These are phyloP conservation scores for Lysandra bellargus DNA, from an alignment of 2,888 invertebrate species.

Conservation along the genomic window DNA sequence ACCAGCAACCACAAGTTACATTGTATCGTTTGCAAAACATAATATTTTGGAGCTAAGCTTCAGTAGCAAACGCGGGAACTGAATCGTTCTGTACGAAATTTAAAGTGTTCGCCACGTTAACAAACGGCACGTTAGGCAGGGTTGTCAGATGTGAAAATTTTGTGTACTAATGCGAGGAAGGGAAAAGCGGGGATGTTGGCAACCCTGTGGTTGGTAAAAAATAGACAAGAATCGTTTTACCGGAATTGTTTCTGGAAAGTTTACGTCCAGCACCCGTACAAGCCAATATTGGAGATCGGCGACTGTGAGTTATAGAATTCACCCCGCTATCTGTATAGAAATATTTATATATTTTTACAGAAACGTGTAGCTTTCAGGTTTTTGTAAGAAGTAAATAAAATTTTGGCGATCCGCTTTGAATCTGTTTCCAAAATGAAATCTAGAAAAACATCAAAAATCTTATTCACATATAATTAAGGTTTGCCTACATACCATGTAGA, in stretches of 20 bases:
- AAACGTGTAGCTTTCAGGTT: background rate
- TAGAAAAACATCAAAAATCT: too few relatives aligned
- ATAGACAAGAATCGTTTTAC: constrained; percentile 4
- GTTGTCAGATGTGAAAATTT: background rate
- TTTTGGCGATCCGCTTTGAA: background rate
- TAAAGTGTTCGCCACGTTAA: constrained; percentile 14
- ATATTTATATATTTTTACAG: constrained; percentile 19
- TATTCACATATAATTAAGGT: too few relatives aligned
- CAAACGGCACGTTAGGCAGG: constrained; percentile 9
- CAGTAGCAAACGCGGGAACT: constrained; percentile 11
- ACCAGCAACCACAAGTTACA: background rate
- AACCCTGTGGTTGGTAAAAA: constrained; percentile 14
- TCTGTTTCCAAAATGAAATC: background rate
- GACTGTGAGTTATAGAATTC: constrained; percentile 14
- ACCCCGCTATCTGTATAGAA: background rate
- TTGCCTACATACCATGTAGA: too few relatives aligned
- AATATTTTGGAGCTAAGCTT: constrained; percentile 5
- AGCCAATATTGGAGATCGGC: constrained; percentile 26
- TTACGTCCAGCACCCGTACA: background rate
- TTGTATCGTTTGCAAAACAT: background rate
- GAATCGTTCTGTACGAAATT: constrained; percentile 21
- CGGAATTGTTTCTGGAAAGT: constrained; percentile 21
- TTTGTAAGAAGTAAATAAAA: background rate
- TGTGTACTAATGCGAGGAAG: background rate
- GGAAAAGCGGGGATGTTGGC: background rate